Evolutionary conservation across 1,140 invertebrate species (phyloP).

Genomic region (Idris sp.): DNA sequence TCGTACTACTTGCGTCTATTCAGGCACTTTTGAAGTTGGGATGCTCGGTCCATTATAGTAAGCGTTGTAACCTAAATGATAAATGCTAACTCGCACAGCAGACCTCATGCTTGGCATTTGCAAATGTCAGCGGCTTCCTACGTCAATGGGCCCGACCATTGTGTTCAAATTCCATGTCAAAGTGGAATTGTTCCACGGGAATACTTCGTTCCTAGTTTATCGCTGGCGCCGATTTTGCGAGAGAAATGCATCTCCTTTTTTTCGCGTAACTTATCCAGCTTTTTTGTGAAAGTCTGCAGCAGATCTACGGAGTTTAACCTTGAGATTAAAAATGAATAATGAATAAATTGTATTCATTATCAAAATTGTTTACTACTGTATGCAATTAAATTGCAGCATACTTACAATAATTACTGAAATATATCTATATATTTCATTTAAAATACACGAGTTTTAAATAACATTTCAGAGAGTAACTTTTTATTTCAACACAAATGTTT

Average conservation of each 20-base stretch:
- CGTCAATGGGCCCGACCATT: slow-evolving; percentile 60
- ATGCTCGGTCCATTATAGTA: slow-evolving; percentile 51
- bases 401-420: no score
- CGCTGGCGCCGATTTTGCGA: slow-evolving; percentile 26
- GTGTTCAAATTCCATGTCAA: slow-evolving; percentile 57
- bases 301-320: slow-evolving; percentile 46
- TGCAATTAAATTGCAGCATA: no score
- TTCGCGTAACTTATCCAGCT: slow-evolving; percentile 31
- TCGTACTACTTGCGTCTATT: slow-evolving; percentile 30
- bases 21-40: slow-evolving; percentile 22
- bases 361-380: no score
- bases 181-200: slow-evolving; percentile 57
- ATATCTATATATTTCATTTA: no score
- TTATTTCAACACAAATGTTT: no score
- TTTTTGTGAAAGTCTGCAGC: slow-evolving; percentile 60
- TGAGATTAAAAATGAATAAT: slow-evolving; percentile 42
- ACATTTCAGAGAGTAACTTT: no score
- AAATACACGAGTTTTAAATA: no score
- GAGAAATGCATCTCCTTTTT: slow-evolving; percentile 62
- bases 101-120: slow-evolving; percentile 69
- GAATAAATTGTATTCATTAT: slow-evolving; percentile 39
- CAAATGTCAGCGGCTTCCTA: slow-evolving; percentile 73
- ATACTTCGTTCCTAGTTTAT: slow-evolving; percentile 20
- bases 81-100: slow-evolving; percentile 64
- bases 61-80: slow-evolving; percentile 62